A percentile compares a stretch with the other conserved stretches of the same genome.
Conservation (phyloP, 2,888 invertebrate genomes). For the Homarus gammarus region DNA sequence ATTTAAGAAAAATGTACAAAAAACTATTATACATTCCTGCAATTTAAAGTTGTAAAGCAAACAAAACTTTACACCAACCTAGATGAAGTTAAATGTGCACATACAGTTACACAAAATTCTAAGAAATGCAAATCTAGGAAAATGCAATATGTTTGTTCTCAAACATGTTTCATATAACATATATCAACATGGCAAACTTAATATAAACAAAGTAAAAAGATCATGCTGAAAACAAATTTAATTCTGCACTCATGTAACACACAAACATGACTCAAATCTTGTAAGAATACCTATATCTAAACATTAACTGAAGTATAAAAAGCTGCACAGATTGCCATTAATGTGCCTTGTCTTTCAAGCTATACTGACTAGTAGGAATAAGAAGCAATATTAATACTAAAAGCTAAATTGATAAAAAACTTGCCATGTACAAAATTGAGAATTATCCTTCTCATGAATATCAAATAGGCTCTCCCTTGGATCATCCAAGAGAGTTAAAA, state of each 20-base stretch:
- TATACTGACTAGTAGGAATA: constrained; percentile 68
- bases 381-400: constrained; percentile 64
- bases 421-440: constrained; percentile 68
- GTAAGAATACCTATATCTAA: constrained; percentile 31
- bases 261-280: constrained; percentile 42
- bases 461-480: constrained; percentile 44
- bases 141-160: constrained; percentile 11
- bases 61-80: not conserved
- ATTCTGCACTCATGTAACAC: constrained; percentile 16
- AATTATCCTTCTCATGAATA: constrained; percentile 47
- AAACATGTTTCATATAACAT: constrained; percentile 25
- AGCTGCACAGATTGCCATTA: constrained; percentile 63
- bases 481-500: constrained; percentile 22
- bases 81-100: constrained; percentile 16
- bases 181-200: not conserved
- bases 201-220: not conserved
- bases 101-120: not conserved
- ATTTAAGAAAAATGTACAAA: constrained; percentile 6
- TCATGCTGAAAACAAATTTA: constrained; percentile 18
- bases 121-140: constrained; percentile 27
- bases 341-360: constrained; percentile 61
- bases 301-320: constrained; percentile 52
- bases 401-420: constrained; percentile 64
- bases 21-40: constrained; percentile 16
- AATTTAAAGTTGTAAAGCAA: constrained; percentile 14